Base-by-base conservation (phyloP, 37 sponge, comb jelly and placozoan species). In the Oscarella lobularis region DNA sequence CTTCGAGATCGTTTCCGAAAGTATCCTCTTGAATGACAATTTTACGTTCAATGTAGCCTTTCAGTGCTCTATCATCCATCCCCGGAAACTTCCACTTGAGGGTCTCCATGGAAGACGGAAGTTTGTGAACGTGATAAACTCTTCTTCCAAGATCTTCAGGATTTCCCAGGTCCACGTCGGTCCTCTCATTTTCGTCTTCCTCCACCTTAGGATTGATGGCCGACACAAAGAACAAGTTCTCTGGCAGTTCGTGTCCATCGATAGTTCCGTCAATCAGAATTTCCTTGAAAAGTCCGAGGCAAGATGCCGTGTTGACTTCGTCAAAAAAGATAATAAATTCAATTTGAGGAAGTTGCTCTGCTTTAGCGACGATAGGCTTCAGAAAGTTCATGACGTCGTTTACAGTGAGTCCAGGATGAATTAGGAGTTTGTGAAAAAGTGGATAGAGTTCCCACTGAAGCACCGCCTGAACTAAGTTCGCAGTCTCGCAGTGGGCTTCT, bases 271-370 rank as follows among this genome's bases (percentile, higher is more conserved):
- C 71, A 4, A 68, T 35, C 6, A 20, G 6, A 34, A 68, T 68
- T 5, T 68, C 71, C 31, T 68, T 68, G 71, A 68, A 68, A 5
- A 68, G 35, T 30, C 71, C 71, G 35, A 20, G 71, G 31, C 71
- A 68, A 20, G 35, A 34, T 5, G 71, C 6, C 6, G 71, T 68
- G 71, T 68, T 68, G 35, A 68, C 71, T 35, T 68, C 71, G 33
- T 68, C 71, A 14, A 68, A 68, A 14, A 68, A 68, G 5, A 68
- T 35, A 32, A 68, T 35, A 68, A 68, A 32, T 30, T 32, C 33
- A 5, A 5, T 34, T 32, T 68, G 5, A 68, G 4, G 6, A 4
- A 4, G 33, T 4, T 14, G 6, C 71, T 14, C 4, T 68, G 71
- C 71, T 5, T 34, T 32, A 5, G 29, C 31, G 31, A 4, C 29